Evolutionary conservation across 2,113 vertebrate species (phyloP).

Genomic region (Chelonoidis abingdonii): DNA sequence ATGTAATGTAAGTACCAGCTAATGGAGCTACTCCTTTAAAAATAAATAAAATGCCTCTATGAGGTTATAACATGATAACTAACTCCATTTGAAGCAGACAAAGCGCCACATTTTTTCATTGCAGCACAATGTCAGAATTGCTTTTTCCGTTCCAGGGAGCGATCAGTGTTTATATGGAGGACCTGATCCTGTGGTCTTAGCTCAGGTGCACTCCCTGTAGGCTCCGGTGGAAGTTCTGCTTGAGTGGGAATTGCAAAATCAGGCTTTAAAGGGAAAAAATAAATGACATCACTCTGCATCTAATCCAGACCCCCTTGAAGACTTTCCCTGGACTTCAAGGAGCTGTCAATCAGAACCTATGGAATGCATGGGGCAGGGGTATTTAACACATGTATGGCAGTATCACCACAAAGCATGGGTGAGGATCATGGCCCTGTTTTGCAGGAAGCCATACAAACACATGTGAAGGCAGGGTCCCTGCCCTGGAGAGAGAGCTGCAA

Average conservation of each 20-base stretch:
- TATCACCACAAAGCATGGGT: not conserved
- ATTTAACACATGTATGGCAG: not conserved
- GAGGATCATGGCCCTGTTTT: not conserved
- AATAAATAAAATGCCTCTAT: not conserved
- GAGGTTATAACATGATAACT: not conserved
- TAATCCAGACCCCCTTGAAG: not conserved
- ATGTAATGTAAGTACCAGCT: not conserved
- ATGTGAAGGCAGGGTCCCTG: not conserved
- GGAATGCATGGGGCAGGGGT: not conserved
- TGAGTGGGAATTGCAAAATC: conserved; percentile 50
- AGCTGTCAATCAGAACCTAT: not conserved
- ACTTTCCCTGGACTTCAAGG: not conserved
- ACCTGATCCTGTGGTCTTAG: not conserved
- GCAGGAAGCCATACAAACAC: not conserved
- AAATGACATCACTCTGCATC: not conserved
- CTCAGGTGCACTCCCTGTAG: conserved; percentile 32
- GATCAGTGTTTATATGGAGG: not conserved
- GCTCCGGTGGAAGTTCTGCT: conserved; percentile 15
- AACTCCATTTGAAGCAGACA: conserved; percentile 1
- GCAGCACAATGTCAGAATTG: not conserved
- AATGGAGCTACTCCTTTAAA: not conserved
- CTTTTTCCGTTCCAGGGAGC: conserved; percentile 49
- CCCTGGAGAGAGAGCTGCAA: not conserved
- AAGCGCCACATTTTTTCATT: not conserved
- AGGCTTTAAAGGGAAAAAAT: not conserved